Evolutionary conservation across 2,113 vertebrate species (phyloP).

Genomic region (Riparia riparia): DNA sequence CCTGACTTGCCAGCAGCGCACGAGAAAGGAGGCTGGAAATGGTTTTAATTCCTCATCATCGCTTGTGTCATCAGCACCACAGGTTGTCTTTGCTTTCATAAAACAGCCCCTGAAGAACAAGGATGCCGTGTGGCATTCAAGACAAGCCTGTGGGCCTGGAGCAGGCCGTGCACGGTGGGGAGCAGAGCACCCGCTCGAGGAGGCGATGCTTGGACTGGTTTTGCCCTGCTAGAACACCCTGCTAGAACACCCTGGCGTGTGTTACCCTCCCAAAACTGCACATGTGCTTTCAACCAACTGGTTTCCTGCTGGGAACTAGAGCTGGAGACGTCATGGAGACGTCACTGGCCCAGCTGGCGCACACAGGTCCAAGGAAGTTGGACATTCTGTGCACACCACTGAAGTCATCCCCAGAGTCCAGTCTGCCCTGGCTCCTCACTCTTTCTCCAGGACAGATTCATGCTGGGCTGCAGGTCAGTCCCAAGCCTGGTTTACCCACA

Average conservation of each 20-base stretch:
- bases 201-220: fast-evolving
- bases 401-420: fast-evolving
- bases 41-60: not conserved
- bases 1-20: fast-evolving
- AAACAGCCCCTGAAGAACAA: not conserved
- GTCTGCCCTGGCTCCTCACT: fast-evolving
- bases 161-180: fast-evolving
- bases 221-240: not conserved
- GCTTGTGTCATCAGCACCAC: not conserved
- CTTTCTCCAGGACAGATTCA: not conserved
- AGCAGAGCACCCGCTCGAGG: fast-evolving
- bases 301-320: not conserved
- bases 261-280: not conserved
- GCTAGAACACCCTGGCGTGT: not conserved
- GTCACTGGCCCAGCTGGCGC: not conserved
- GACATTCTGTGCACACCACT: not conserved
- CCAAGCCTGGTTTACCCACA: not conserved
- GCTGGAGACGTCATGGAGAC: not conserved
- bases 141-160: fast-evolving
- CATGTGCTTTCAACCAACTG: not conserved
- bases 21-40: not conserved
- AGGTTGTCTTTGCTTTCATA: not conserved
- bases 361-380: not conserved
- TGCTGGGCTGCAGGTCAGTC: not conserved
- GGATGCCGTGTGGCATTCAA: fast-evolving